These are phyloP conservation scores for Nysson spinosus DNA, from an alignment of 2,888 invertebrate genomes.

Conservation along the genomic window DNA sequence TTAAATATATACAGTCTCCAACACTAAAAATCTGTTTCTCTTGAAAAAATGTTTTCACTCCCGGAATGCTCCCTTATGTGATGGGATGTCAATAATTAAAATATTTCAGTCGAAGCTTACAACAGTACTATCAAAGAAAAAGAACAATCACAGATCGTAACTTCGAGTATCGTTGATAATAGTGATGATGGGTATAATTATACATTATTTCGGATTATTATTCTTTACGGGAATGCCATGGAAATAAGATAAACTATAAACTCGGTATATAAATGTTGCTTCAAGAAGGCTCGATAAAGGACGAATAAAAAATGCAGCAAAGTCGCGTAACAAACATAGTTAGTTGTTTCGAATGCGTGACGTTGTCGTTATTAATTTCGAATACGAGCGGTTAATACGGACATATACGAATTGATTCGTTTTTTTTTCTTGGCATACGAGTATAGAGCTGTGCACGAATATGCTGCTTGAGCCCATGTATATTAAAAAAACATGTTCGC, in stretches of 20 bases:
- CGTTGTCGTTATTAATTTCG: constrained; percentile 33
- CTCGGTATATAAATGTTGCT: constrained; percentile 10
- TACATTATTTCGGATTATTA: neutral
- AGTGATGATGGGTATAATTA: too few relatives aligned
- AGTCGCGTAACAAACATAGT: constrained; percentile 34
- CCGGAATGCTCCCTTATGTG: too few relatives aligned
- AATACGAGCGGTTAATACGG: constrained; percentile 21
- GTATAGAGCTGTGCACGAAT: constrained; percentile 54
- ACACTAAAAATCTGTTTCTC: too few relatives aligned
- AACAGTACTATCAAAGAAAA: too few relatives aligned
- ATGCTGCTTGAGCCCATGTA: constrained; percentile 50
- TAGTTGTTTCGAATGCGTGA: constrained; percentile 44
- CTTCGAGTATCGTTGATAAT: neutral
- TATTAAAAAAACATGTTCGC: constrained; percentile 44
- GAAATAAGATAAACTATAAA: too few relatives aligned
- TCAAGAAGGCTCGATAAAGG: constrained; percentile 33
- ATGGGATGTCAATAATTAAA: too few relatives aligned
- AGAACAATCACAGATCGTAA: neutral
- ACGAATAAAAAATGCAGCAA: constrained; percentile 34
- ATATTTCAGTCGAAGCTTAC: too few relatives aligned
- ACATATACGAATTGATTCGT: constrained; percentile 28
- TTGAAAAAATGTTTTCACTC: too few relatives aligned
- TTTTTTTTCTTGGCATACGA: constrained; percentile 45
- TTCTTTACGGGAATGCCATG: neutral
- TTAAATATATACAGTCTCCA: too few relatives aligned